Evolutionary conservation across 2,113 vertebrate species (phyloP).

Genomic region (Dascyllus trimaculatus): DNA sequence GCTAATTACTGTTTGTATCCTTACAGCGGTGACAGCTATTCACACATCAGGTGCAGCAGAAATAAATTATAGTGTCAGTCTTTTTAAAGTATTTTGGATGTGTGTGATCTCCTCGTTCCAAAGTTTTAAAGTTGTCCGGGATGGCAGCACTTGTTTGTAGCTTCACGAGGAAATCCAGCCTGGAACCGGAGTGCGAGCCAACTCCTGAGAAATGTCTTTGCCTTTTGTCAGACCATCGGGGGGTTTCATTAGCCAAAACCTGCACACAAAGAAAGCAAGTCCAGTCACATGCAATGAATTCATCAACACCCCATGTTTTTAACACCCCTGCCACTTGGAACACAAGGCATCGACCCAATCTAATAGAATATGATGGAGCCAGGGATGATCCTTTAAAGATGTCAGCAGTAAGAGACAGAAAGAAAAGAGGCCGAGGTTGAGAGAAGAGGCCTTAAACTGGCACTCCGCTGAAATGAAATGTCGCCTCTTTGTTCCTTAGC

Average conservation of each 20-base stretch:
- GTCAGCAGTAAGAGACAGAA: constrained; percentile 83
- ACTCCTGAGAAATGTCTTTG: constrained; percentile 65
- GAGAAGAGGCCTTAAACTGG: constrained; percentile 83
- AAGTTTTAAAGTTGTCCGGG: constrained; percentile 12
- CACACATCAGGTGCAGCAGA: not conserved
- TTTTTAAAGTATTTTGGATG: not conserved
- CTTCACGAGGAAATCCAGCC: constrained; percentile 37
- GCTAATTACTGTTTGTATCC: not conserved
- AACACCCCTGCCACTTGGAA: constrained; percentile 74
- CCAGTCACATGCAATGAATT: constrained; percentile 84
- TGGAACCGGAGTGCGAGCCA: constrained; percentile 23
- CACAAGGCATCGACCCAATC: constrained; percentile 80
- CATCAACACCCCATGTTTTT: constrained; percentile 83
- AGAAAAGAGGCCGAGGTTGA: constrained; percentile 69
- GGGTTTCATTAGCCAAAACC: constrained; percentile 76
- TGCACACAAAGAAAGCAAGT: constrained; percentile 74
- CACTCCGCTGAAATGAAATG: constrained; percentile 83
- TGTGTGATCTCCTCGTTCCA: not conserved
- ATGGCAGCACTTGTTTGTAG: constrained; percentile 2
- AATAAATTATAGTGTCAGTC: not conserved
- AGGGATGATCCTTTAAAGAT: constrained; percentile 78
- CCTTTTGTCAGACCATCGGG: constrained; percentile 66
- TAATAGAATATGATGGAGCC: constrained; percentile 75
- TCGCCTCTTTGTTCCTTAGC: constrained; percentile 81
- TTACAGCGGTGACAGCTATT: not conserved